Base-by-base conservation (phyloP, 2,888 invertebrate species). In the Drosophila histrio region DNA sequence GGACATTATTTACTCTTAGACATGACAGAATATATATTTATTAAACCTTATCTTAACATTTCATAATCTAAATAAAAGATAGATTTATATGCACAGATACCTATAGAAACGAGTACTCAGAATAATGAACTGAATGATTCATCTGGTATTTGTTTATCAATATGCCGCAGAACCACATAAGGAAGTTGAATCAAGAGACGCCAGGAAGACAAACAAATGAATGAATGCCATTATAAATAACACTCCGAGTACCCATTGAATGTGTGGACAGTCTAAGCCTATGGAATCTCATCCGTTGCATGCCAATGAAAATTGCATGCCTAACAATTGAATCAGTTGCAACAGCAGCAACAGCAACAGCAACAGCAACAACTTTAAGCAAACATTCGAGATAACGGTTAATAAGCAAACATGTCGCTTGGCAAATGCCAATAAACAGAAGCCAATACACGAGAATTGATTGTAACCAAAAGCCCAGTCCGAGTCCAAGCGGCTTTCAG, bases 351-450 rank as follows among this genome's bases (percentile, higher is more conserved):
- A 8, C 34, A 47, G 15, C 34, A 38, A 52, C 49, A 41, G 13
- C 57, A 32, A 8, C 58, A 53, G 21, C 59, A 44, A 26, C 41
- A 39, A 19, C 46, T 50, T 46, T 58, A 19, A 50, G 39, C 58
- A 68, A 72, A 59, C 53, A 71, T 38, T 64, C 54, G 24, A 60
- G 72, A 77, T 72, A 79, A 57, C 72, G 63, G 71, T 64, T 66
- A 62, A 70, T 64, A 64, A 68, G 46, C 69, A 72, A 63, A 67
- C 67, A 72, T 56, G 71, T 66, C 52, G 61, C 61, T 49, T 53
- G 52, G 56, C 39, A 61, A 60, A 62, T 49, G 58, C 61, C 73
- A 63, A 70, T 65, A 65, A 74, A 59, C 59, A 38, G 68, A 8
- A 71, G 71, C 54, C 61, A 52, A 61, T 61, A 38, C 43, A 54